Base-by-base conservation (phyloP, 2,888 invertebrate species). In the Pseudolycoriella hygida region DNA sequence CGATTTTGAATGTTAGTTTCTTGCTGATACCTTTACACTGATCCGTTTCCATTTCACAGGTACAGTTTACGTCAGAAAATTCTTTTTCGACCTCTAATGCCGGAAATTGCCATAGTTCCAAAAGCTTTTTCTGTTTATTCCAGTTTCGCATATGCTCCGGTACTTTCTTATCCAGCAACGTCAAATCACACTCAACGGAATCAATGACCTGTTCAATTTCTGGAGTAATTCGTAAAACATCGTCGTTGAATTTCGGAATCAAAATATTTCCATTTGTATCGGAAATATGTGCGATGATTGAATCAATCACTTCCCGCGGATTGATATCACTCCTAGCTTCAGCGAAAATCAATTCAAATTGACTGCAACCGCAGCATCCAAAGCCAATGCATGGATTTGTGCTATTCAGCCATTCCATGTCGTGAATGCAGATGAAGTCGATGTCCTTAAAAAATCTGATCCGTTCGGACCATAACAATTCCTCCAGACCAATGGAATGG, bases 81-180 rank as follows among this genome's bases (percentile, higher is more conserved):
- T 62, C 59, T 42, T 55, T 58, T 1, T 63, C 50, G 17, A 52
- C 53, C 8, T 25, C 8, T 32, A 66, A 56, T 2, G 60, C 57
- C 0, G 66, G 65, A 11, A 60, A 52, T 30, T 68, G 55, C 69
- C 68, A 69, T 43, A 64, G 63, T 42, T 61, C 58, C 67, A 68
- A 67, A n/a, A 67, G 49, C 11, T 65, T 51, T 48, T 60, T 60
- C 1, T 60, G 55, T 53, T 64, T 59, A 49, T 58, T 58, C 65
- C 65, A 66, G 17, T 54, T 50, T 50, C 56, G 55, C 48, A 59
- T 57, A 34, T 58, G 53, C 1, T 55, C 53, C 0, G 65, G 65
- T 30, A 66, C 49, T 15, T 53, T 52, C n/a, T 34, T 39, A 41
- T 42, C 34, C 11, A 47, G 11, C 3, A 42, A 34, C 2, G 19